These are phyloP conservation scores for Portunus trituberculatus DNA, from an alignment of 1,140 invertebrate genomes.

Conservation along the genomic window DNA sequence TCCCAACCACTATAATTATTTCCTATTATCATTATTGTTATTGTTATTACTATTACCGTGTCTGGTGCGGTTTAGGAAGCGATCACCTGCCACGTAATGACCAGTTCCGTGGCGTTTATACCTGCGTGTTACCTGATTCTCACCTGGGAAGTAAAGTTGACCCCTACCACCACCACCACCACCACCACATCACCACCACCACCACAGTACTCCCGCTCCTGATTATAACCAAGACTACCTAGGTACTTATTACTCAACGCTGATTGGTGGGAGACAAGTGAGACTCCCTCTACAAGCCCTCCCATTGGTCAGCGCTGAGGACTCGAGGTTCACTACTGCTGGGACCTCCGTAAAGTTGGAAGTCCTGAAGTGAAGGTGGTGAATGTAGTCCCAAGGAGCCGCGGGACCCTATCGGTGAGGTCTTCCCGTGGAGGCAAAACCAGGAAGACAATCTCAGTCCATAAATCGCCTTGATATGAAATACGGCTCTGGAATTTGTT, in stretches of 20 bases:
- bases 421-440: neutral
- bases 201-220: neutral
- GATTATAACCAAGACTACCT: neutral
- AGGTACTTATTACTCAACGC: neutral
- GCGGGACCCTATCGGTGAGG: neutral
- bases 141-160: neutral
- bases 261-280: neutral
- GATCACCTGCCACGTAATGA: too few relatives aligned
- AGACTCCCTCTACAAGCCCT: neutral
- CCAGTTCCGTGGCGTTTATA: too few relatives aligned
- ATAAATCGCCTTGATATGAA: slow-evolving; percentile 9
- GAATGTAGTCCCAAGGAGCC: neutral
- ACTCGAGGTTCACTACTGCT: neutral
- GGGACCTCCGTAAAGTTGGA: neutral
- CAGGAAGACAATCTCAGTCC: neutral
- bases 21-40: too few relatives aligned
- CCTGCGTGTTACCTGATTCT: neutral
- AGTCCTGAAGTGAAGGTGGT: neutral
- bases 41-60: too few relatives aligned
- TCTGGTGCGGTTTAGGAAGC: too few relatives aligned
- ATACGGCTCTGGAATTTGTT: neutral
- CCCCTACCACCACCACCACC: neutral
- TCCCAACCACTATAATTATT: too few relatives aligned
- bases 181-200: neutral
- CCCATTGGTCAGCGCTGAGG: neutral